phyloP scores from a whole-genome alignment of 2,113 vertebrate species.

The Haemorhous mexicanus region DNA sequence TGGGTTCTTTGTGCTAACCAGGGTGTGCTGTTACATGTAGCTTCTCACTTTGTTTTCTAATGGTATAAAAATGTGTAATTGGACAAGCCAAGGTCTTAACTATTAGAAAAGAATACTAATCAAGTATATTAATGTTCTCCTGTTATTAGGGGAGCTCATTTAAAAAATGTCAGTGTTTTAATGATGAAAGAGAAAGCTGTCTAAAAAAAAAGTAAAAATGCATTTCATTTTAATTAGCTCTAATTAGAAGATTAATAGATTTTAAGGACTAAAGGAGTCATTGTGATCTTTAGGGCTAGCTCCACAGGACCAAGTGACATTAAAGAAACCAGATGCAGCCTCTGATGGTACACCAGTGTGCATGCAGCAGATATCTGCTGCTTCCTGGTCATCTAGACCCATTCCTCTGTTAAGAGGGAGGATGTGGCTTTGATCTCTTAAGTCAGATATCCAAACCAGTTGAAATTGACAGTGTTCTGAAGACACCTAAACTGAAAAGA shows the following conservation, averaged over 20 bases:
- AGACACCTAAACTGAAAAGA: not conserved
- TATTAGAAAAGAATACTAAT: conserved; percentile 38
- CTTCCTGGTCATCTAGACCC: not conserved
- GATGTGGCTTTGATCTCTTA: not conserved
- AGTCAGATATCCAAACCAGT: not conserved
- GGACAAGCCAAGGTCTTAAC: conserved; percentile 9
- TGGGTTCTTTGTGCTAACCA: not conserved
- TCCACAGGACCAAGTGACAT: not conserved
- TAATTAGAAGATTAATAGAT: conserved; percentile 51
- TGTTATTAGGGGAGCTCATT: conserved; percentile 19
- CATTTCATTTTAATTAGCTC: conserved; percentile 44
- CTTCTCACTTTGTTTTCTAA: not conserved
- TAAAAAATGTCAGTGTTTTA: conserved; percentile 47
- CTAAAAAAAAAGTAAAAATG: conserved; percentile 3
- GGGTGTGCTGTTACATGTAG: not conserved
- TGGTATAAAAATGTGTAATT: conserved; percentile 28
- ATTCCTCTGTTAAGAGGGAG: not conserved
- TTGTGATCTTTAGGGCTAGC: not conserved
- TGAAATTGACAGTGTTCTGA: not conserved
- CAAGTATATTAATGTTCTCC: conserved; percentile 1
- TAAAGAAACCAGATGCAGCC: not conserved
- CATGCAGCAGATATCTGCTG: not conserved
- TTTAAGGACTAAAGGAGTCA: conserved; percentile 13
- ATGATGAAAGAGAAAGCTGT: conserved; percentile 36
- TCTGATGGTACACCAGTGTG: not conserved